Base-by-base conservation (phyloP, 2,888 invertebrate species). In the Stegophylla sp. region DNA sequence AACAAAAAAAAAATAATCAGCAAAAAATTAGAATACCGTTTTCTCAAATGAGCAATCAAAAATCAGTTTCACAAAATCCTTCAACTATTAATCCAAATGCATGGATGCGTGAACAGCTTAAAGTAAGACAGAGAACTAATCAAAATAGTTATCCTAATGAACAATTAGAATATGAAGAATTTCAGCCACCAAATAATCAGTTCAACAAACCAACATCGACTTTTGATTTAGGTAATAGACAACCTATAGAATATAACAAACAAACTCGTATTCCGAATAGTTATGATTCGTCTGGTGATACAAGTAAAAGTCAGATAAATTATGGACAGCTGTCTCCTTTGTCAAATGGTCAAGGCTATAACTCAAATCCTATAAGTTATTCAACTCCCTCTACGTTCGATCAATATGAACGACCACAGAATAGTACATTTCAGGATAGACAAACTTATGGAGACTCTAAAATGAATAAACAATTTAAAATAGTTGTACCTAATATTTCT, bases 101-200 rank as follows among this genome's bases (percentile, higher is more conserved):
- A 71, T 79, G 79, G 79, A 79, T 79, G 3, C 45, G 45, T 59
- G 69, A 34, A 45, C 69, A 79, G 26, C 61, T 79, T 17, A 79
- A 79, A 23, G 51, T 12, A 15, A 79, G 48, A 63, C 61, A 71
- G 41, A 23, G 23, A 0, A 1, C 51, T 20, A 28, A 20, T n/a
- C 51, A 51, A 71, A 71, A 51, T 13, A 34, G 48, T 28, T 59
- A 51, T 59, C 26, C 45, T 34, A 48, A 66, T 28, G 59, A 59
- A 61, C 48, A 66, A 59, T 34, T 45, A 10, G 28, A 20, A 56
- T n/a, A 71, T 34, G 59, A 59, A 61, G 61, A 51, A 48, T 69
- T 69, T 51, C 79, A 48, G 61, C 15, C 17, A 23, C 23, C 69
- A 1, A 48, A 71, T 23, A 66, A 63, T 66, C 53, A 43, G n/a